A percentile compares a stretch with the other conserved stretches of the same genome.
These are phyloP conservation scores for Diploptera punctata DNA, from an alignment of 2,888 invertebrate species.

Conservation along the genomic window DNA sequence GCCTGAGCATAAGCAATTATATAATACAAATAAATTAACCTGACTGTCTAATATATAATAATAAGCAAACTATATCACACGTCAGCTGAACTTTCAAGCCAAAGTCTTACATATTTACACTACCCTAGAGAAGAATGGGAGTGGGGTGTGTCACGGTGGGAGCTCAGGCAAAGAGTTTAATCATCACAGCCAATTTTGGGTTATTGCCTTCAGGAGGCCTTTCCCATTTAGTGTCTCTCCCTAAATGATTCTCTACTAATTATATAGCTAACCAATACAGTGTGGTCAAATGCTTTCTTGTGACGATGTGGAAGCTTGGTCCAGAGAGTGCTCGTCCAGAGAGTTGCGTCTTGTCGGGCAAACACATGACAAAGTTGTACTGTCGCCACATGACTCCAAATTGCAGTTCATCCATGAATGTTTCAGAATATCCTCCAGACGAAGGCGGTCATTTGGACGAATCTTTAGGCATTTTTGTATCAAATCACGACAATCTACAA, in stretches of 20 bases:
- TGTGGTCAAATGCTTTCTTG: conserved; percentile 29
- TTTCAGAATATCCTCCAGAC: conserved; percentile 58
- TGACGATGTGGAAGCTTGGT: conserved; percentile 27
- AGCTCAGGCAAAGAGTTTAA: conserved; percentile 21
- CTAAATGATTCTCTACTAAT: conserved; percentile 1
- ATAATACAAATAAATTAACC: conserved; percentile 10
- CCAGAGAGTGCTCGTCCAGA: conserved; percentile 15
- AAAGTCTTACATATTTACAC: not conserved
- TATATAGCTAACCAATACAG: conserved; percentile 11
- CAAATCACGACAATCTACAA: conserved; percentile 61
- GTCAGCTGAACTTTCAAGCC: not conserved
- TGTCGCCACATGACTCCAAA: conserved; percentile 6
- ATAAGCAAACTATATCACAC: not conserved
- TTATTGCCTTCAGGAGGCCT: conserved; percentile 1
- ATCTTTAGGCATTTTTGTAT: conserved; percentile 60
- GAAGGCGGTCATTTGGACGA: conserved; percentile 57
- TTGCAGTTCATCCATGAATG: conserved; percentile 58
- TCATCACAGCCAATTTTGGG: conserved; percentile 27
- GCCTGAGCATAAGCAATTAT: conserved; percentile 7
- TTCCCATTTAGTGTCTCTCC: conserved; percentile 21
- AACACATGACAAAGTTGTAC: not conserved
- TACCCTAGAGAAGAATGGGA: not conserved
- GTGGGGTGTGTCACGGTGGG: conserved; percentile 2
- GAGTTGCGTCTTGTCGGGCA: conserved; percentile 16
- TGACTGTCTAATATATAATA: conserved; percentile 13